Conservation (phyloP, 1,140 invertebrate genomes). For the Laupala kohalensis region DNA sequence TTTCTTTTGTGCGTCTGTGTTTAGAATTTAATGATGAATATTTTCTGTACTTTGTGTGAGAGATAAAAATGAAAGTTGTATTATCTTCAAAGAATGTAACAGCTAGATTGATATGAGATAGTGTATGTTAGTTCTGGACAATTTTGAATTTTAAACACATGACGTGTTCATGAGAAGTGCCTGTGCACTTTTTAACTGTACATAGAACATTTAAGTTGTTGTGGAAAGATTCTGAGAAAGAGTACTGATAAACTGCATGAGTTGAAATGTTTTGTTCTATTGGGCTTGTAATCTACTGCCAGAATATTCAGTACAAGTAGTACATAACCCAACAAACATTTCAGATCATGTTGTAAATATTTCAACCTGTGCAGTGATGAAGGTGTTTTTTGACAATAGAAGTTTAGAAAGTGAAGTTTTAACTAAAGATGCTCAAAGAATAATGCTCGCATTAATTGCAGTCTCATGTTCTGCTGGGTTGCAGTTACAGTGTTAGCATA, state of each 20-base stretch:
- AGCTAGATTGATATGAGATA: not conserved
- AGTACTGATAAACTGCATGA: not conserved
- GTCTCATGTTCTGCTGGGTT: slow-evolving; percentile 5
- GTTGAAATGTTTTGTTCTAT: not conserved
- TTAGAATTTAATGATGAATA: not conserved
- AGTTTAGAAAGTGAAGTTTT: slow-evolving; percentile 1
- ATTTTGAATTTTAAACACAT: not conserved
- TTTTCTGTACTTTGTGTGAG: no score
- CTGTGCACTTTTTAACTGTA: not conserved
- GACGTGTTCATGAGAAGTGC: not conserved
- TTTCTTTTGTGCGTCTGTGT: not conserved
- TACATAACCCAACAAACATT: not conserved
- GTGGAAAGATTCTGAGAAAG: not conserved
- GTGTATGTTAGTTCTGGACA: not conserved
- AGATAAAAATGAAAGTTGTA: not conserved
- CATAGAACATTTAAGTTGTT: not conserved
- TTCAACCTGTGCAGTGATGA: not conserved
- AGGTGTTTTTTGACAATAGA: not conserved
- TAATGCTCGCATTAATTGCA: not conserved
- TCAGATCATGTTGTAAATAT: not conserved
- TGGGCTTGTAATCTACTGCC: not conserved
- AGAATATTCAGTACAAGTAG: not conserved
- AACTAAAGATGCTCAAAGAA: slow-evolving; percentile 8
- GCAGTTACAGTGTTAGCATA: slow-evolving; percentile 7
- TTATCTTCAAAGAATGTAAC: not conserved